Base-by-base conservation (phyloP, 2,888 invertebrate species). In the Mesorhabditis sp. region DNA sequence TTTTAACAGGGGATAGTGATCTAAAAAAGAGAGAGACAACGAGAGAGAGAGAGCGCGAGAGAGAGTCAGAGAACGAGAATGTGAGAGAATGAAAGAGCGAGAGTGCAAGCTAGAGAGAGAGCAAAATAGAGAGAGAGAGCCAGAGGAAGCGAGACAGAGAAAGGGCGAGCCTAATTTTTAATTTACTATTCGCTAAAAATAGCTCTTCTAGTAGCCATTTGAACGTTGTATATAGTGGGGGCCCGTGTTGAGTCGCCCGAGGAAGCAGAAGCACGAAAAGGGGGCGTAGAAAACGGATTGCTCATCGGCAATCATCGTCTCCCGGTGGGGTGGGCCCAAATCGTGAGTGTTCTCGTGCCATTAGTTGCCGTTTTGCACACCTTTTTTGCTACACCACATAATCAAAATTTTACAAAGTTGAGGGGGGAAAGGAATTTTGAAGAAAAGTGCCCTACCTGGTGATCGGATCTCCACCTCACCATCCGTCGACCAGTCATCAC, bases 401-500 rank as follows among this genome's bases (percentile, higher is more conserved):
- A 64, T 64, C 43, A 7, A 64, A 64, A 43, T 64, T 64, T 62
- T 28, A 62, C 28, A 41, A 62, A 3, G 42, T 7, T 62, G 42
- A 41, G 42, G 28, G 4, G 28, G 42, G 28, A 3, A 4, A 62
- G 3, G 4, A 62, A 5, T 1, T 28, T 5, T 41, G 13, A 4
- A 4, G 5, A 62, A n/a, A 65, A n/a, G 13, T 43, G 28, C 28
- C 28, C 28, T 65, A 67, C n/a, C 50, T 13, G 5, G 67, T 67
- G 45, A 42, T 41, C 5, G 45, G 15, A 42, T 67, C 15, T 67
- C 50, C 42, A 45, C 68, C 68, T 68, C 67, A 62, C 45, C 77
- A 65, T 78, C 77, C 42, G 74, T 76, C 71, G 75, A 76, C 82
- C 82, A 82, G 66, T 82, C 81, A 70, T 82, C 82, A 4, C 82